These are phyloP conservation scores for Melanerpes aurifrons DNA, from an alignment of 2,113 vertebrate species.

Conservation along the genomic window DNA sequence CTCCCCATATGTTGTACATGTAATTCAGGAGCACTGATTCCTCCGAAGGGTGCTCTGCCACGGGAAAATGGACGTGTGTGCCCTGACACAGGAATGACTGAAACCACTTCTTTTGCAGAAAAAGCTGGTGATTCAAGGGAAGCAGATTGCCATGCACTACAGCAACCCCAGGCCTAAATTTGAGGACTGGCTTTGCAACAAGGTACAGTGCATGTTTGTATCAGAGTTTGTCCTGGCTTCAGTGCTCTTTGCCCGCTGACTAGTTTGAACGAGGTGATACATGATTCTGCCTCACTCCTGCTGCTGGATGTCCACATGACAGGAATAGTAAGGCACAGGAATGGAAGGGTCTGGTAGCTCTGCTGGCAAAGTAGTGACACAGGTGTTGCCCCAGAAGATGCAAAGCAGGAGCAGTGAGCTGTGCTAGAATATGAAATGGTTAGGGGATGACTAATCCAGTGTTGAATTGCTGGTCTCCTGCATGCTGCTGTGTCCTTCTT, in stretches of 20 bases:
- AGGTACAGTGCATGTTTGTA: slow-evolving; percentile 75
- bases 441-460: too few relatives aligned
- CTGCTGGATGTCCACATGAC: fast-evolving
- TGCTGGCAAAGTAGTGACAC: background rate
- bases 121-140: slow-evolving; percentile 94
- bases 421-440: fast-evolving
- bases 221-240: background rate
- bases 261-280: background rate
- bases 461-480: background rate
- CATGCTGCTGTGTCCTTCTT: fast-evolving
- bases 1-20: slow-evolving; percentile 87
- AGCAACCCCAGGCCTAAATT: slow-evolving; percentile 97
- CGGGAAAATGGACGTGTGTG: slow-evolving; percentile 79
- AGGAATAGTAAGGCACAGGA: background rate
- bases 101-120: slow-evolving; percentile 91
- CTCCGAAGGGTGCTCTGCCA: slow-evolving; percentile 97
- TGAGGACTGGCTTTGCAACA: slow-evolving; percentile 99
- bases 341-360: background rate
- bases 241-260: too few relatives aligned
- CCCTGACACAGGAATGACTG: slow-evolving; percentile 82
- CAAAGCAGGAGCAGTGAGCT: background rate
- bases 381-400: background rate
- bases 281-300: fast-evolving
- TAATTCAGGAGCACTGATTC: slow-evolving; percentile 89
- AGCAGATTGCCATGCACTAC: slow-evolving; percentile 97